These are phyloP conservation scores for Mirounga angustirostris DNA, from an alignment of 2,113 vertebrate species.

Conservation along the genomic window DNA sequence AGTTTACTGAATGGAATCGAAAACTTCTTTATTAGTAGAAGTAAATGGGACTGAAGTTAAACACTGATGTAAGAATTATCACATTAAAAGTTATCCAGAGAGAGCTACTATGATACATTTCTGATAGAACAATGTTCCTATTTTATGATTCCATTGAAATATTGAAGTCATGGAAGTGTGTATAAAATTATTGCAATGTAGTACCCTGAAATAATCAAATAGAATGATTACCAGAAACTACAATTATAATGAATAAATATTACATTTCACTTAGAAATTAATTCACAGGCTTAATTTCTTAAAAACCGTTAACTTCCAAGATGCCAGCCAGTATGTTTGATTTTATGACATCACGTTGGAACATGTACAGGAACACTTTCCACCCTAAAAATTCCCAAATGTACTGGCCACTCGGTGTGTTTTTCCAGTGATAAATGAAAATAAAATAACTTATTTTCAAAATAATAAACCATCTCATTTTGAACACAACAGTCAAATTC, in stretches of 20 bases:
- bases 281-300: slow-evolving; percentile 68
- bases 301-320: slow-evolving; percentile 56
- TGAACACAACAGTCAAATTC: slow-evolving; percentile 36
- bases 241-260: slow-evolving; percentile 69
- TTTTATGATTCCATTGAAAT: slow-evolving; percentile 52
- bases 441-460: slow-evolving; percentile 72
- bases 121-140: neutral
- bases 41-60: neutral
- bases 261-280: slow-evolving; percentile 74
- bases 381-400: slow-evolving; percentile 72
- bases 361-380: slow-evolving; percentile 70
- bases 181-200: slow-evolving; percentile 49
- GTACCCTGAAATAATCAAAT: slow-evolving; percentile 50
- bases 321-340: slow-evolving; percentile 70
- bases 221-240: slow-evolving; percentile 69
- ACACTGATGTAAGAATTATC: neutral
- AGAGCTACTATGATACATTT: slow-evolving; percentile 9
- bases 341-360: slow-evolving; percentile 80
- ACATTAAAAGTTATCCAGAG: slow-evolving; percentile 11
- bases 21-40: neutral
- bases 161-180: neutral
- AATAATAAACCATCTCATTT: slow-evolving; percentile 64
- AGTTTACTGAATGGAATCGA: neutral
- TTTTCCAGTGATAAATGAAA: slow-evolving; percentile 78
- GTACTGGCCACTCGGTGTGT: slow-evolving; percentile 67